A percentile compares a stretch with the other conserved stretches of the same genome.
These are phyloP conservation scores for Notodonta dromedarius DNA, from an alignment of 2,888 invertebrate genomes.

Conservation along the genomic window DNA sequence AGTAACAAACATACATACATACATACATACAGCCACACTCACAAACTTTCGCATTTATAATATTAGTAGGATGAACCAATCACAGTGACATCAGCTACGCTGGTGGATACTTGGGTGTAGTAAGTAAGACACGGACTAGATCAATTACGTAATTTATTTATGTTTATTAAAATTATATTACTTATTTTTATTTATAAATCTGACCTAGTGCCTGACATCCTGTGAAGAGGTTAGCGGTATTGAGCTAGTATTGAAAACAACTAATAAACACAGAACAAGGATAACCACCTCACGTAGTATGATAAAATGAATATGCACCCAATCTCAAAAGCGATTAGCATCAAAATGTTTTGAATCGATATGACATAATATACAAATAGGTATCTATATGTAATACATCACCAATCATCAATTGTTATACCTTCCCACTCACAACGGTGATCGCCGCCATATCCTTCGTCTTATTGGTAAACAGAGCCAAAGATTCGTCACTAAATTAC, in stretches of 20 bases:
- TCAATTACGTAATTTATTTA: not conserved
- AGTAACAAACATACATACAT: too few species aligned
- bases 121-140: not conserved
- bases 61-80: too few species aligned
- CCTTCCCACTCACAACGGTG: conserved; percentile 43
- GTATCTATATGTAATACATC: conserved; percentile 7
- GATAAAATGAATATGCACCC: conserved; percentile 5
- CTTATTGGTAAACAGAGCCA: conserved; percentile 33
- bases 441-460: conserved; percentile 45
- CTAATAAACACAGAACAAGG: not conserved
- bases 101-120: not conserved
- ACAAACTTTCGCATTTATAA: too few species aligned
- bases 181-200: not conserved
- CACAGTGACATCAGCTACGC: too few species aligned
- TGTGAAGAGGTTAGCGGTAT: not conserved
- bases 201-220: not conserved
- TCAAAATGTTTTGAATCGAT: not conserved
- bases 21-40: too few species aligned
- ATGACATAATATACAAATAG: conserved; percentile 3
- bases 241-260: not conserved
- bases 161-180: not conserved
- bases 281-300: not conserved
- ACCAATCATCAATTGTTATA: conserved; percentile 29
- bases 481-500: conserved; percentile 37
- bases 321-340: conserved; percentile 8